Evolutionary conservation across 1,140 invertebrate species (phyloP).

Genomic region (Temnothorax curvispinosus): DNA sequence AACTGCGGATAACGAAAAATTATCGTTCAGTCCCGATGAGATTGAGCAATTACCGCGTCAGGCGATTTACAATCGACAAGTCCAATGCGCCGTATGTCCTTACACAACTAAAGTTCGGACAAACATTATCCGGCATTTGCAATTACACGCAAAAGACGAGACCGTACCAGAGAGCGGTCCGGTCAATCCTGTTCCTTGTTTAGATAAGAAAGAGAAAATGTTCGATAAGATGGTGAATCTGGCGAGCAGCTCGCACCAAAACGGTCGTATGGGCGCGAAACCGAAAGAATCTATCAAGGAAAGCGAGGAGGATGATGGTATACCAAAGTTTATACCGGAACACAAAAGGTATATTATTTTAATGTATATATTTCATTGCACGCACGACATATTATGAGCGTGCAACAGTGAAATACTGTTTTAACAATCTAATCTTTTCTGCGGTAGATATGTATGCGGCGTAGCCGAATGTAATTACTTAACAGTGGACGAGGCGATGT

Average conservation of each 20-base stretch:
- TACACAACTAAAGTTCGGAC: slow-evolving; percentile 91
- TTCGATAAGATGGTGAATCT: slow-evolving; percentile 95
- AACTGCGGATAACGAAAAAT: slow-evolving; percentile 79
- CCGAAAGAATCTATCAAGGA: slow-evolving; percentile 71
- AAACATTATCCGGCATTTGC: slow-evolving; percentile 91
- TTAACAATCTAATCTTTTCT: neutral
- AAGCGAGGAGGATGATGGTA: slow-evolving; percentile 68
- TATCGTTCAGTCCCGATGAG: slow-evolving; percentile 87
- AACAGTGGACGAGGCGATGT: slow-evolving; percentile 90
- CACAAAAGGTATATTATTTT: slow-evolving; percentile 84
- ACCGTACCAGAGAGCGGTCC: slow-evolving; percentile 88
- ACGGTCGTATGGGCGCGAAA: slow-evolving; percentile 83
- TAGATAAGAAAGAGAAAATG: slow-evolving; percentile 91
- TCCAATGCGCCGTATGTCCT: slow-evolving; percentile 89
- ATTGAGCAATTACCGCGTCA: slow-evolving; percentile 88
- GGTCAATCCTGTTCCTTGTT: slow-evolving; percentile 92
- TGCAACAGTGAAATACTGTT: neutral
- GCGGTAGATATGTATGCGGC: slow-evolving; percentile 88
- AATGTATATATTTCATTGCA: neutral
- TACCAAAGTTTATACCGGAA: slow-evolving; percentile 89
- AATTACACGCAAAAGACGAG: slow-evolving; percentile 88
- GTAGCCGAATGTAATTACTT: slow-evolving; percentile 90
- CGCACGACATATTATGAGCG: neutral
- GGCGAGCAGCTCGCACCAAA: slow-evolving; percentile 89
- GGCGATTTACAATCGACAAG: slow-evolving; percentile 88